phyloP scores from a whole-genome alignment of 1,140 invertebrate species.

The Papilio aristodemus region DNA sequence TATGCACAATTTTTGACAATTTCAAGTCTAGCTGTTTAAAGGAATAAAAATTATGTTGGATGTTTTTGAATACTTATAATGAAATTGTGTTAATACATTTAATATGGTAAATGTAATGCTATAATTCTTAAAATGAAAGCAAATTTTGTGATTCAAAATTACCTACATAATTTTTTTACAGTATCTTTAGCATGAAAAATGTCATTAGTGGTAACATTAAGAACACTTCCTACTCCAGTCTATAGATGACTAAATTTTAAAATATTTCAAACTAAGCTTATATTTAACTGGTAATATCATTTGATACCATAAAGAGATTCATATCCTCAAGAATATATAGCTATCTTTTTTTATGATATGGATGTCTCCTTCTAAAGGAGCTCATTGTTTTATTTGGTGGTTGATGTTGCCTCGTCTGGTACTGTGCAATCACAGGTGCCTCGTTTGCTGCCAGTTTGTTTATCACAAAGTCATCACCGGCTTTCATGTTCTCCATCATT shows the following conservation, averaged over 20 bases:
- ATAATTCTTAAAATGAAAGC: not conserved
- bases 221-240: not conserved
- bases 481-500: constrained; percentile 86
- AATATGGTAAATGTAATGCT: not conserved
- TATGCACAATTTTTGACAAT: no score
- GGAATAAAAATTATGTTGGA: no score
- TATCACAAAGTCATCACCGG: constrained; percentile 86
- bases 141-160: no score
- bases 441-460: constrained; percentile 84
- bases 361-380: constrained; percentile 71
- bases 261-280: constrained; percentile 11
- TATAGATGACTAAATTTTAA: not conserved
- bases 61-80: no score
- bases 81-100: no score
- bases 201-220: not conserved
- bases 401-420: constrained; percentile 82
- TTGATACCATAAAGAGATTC: constrained; percentile 17
- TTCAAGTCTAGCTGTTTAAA: no score
- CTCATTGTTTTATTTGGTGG: constrained; percentile 75
- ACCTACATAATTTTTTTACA: not conserved
- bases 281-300: constrained; percentile 1
- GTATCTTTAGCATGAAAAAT: not conserved
- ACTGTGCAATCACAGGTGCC: constrained; percentile 84
- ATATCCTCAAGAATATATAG: constrained; percentile 11
- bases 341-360: constrained; percentile 80